phyloP scores from a whole-genome alignment of 1,140 invertebrate genomes.

The Aethina tumida region DNA sequence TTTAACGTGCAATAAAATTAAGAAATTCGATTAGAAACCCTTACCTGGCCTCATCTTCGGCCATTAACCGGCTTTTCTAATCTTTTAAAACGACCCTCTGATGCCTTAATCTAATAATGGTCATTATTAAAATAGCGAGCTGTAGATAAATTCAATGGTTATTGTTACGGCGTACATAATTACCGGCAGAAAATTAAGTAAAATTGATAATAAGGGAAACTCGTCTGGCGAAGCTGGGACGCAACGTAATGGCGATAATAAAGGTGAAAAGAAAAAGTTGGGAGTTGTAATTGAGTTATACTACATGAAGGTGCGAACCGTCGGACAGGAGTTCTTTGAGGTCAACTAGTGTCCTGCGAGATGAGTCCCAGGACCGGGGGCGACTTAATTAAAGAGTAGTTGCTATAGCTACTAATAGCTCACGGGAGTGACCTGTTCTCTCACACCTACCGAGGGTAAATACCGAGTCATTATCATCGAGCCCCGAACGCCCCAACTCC shows the following conservation, averaged over 20 bases:
- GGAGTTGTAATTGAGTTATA: constrained; percentile 23
- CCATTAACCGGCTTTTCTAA: constrained; percentile 26
- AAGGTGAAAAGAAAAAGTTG: constrained; percentile 22
- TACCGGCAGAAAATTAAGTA: constrained; percentile 28
- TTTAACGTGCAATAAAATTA: constrained; percentile 24
- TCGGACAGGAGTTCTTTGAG: constrained; percentile 28
- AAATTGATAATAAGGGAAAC: constrained; percentile 33
- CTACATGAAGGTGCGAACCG: constrained; percentile 21
- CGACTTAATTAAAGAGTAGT: constrained; percentile 30
- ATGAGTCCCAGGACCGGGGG: constrained; percentile 11
- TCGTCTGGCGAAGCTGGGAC: constrained; percentile 15
- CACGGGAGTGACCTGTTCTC: constrained; percentile 20
- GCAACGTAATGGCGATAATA: constrained; percentile 28
- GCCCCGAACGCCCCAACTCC: constrained; percentile 1
- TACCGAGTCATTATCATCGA: constrained; percentile 14
- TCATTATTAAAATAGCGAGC: constrained; percentile 32
- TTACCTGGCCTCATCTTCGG: constrained; percentile 24
- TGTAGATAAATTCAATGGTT: constrained; percentile 31
- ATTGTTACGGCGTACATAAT: constrained; percentile 30
- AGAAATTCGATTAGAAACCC: constrained; percentile 22
- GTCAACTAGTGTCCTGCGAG: constrained; percentile 21
- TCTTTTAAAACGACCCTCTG: constrained; percentile 31
- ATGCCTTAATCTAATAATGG: constrained; percentile 32
- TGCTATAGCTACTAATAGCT: constrained; percentile 31
- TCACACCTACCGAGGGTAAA: constrained; percentile 16